These are phyloP conservation scores for Centropus bengalensis DNA, from an alignment of 2,113 vertebrate species.

Conservation along the genomic window DNA sequence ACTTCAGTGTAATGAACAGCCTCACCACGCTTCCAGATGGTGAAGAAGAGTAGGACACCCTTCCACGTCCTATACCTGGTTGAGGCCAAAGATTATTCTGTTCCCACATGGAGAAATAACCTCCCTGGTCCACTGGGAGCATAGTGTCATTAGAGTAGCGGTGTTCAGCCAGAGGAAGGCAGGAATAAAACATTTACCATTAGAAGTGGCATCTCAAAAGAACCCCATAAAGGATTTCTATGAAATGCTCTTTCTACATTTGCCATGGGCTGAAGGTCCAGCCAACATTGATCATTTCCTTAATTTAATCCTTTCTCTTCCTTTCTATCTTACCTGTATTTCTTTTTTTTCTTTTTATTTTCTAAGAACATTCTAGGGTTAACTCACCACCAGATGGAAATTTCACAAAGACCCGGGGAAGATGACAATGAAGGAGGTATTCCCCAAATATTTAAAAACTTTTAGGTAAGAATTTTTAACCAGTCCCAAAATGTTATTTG, in stretches of 20 bases:
- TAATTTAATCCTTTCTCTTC: neutral
- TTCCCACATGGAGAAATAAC: neutral
- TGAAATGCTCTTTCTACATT: neutral
- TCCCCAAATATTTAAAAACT: neutral
- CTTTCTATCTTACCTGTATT: neutral
- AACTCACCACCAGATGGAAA: neutral
- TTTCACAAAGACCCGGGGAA: neutral
- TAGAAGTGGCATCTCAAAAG: neutral
- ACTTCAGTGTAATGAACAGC: neutral
- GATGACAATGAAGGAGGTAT: neutral
- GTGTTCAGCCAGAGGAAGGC: neutral
- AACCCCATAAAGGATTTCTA: rapidly evolving
- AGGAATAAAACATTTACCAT: neutral
- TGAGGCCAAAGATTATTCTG: neutral
- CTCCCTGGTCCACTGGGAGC: neutral
- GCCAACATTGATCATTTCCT: neutral
- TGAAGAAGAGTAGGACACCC: neutral
- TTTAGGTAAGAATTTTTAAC: neutral
- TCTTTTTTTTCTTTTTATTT: neutral
- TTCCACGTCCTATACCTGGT: neutral
- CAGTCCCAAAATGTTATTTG: neutral
- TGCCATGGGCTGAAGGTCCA: neutral
- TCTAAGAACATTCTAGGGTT: neutral
- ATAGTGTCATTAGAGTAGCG: neutral
- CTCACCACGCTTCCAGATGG: neutral